Conservation (phyloP, 2,113 vertebrate species). For the Cygnus buccinator region DNA sequence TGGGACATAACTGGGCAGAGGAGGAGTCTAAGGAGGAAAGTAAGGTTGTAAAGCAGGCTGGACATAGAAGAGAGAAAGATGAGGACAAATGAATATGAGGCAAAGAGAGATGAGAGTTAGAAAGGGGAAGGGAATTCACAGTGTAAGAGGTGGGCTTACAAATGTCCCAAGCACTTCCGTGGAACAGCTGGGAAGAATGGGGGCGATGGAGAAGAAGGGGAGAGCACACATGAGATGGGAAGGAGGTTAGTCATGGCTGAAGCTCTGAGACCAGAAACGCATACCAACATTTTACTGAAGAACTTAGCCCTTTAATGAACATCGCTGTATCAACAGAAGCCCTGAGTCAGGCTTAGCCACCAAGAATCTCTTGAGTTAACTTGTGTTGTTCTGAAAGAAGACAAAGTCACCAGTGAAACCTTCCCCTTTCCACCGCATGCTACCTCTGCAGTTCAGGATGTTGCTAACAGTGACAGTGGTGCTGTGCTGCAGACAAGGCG, state of each 20-base stretch:
- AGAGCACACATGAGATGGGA: not conserved
- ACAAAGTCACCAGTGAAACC: not conserved
- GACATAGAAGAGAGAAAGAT: not conserved
- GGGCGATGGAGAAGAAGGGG: not conserved
- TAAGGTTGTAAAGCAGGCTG: not conserved
- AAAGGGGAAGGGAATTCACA: not conserved
- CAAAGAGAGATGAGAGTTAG: not conserved
- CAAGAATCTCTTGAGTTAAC: not conserved
- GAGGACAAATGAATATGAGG: not conserved
- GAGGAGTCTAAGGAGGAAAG: not conserved
- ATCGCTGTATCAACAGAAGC: not conserved
- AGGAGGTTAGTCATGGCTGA: not conserved
- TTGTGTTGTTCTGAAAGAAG: not conserved
- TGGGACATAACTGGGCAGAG: not conserved
- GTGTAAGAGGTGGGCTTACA: fast-evolving
- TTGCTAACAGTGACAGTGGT: not conserved
- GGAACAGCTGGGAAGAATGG: not conserved
- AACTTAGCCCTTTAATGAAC: not conserved
- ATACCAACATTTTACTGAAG: not conserved
- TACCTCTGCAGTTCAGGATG: not conserved
- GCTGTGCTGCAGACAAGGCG: not conserved
- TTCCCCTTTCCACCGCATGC: not conserved
- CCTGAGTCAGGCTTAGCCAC: not conserved
- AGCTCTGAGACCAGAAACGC: not conserved
- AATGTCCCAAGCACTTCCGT: not conserved